phyloP scores from a whole-genome alignment of 2,113 vertebrate species.

The Sinocyclocheilus grahami region DNA sequence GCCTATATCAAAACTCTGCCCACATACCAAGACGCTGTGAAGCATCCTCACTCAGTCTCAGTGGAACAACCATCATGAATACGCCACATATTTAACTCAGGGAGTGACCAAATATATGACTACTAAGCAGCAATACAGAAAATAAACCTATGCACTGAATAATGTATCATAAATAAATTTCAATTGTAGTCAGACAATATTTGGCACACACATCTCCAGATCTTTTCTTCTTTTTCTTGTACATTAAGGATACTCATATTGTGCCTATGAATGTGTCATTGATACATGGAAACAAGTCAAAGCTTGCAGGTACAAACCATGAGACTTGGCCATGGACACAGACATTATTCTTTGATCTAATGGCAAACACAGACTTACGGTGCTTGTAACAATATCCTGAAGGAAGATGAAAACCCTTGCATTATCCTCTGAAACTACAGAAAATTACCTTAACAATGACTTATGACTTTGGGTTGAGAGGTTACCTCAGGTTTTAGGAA shows the following conservation, averaged over 20 bases:
- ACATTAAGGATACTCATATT: not conserved
- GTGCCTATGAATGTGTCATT: slow-evolving; percentile 11
- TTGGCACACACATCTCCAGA: slow-evolving; percentile 50
- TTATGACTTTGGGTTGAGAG: not conserved
- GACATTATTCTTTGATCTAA: slow-evolving; percentile 2
- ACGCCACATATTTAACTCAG: slow-evolving; percentile 4
- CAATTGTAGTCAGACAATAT: slow-evolving; percentile 13
- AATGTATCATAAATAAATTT: not conserved
- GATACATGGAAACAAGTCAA: not conserved
- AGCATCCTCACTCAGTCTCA: slow-evolving; percentile 4
- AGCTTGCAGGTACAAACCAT: not conserved
- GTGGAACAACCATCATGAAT: not conserved
- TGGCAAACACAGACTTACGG: slow-evolving; percentile 11
- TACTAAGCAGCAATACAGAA: not conserved
- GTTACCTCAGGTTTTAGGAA: slow-evolving; percentile 22
- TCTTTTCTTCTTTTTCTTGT: not conserved
- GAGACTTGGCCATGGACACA: not conserved
- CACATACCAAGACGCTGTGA: not conserved
- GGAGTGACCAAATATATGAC: slow-evolving; percentile 6
- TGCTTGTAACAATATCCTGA: slow-evolving; percentile 39
- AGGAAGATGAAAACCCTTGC: slow-evolving; percentile 11
- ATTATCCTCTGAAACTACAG: slow-evolving; percentile 26
- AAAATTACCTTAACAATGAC: slow-evolving; percentile 39
- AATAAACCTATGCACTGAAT: not conserved
- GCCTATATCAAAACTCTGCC: slow-evolving; percentile 1